Evolutionary conservation across 1,140 invertebrate species (phyloP), one percentile per base, ranked within the genome.

Genomic region (Drosophila varians): DNA sequence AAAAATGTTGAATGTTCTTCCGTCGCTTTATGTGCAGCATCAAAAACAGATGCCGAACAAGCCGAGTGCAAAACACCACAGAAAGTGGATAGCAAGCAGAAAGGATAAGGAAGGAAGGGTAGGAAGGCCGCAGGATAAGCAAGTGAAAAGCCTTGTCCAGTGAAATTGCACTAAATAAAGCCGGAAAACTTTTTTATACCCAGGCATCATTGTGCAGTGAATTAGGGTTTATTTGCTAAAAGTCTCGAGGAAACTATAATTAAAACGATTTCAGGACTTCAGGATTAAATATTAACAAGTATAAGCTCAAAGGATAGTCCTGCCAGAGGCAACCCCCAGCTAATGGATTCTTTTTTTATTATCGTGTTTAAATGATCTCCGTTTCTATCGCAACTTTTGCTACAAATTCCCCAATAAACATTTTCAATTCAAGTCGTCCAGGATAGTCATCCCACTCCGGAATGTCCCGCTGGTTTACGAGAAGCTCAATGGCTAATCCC

Each of bases 401-500:
- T 47, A 47, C 55, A 64, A 64, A 64, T 64, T 26, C 60, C 14
- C 55, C 60, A 64, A 64, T 64, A 64, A 64, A 61, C 60, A 64
- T 64, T 64, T 64, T 64, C 60, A 64, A 61, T 64, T 64, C 61
- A 64, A 61, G 60, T 47, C 61, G 60, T 60, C 1, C 14, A 9
- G 28, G 54, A 61, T 28, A 25, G 60, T 40, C 62, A 51, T 52
- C n/a, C n/a, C n/a, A n/a, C n/a, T 66, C 16, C 31, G 26, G 40
- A 40, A 60, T 55, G 60, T 65, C n/a, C n/a, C 65, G 77, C 56
- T 78, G 77, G 65, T 82, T 80, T 80, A 80, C 82, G 73, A 62
- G 55, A 58, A 54, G 77, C 77, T 80, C 62, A 84, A 56, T 60
- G 61, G 43, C 55, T 77, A 84, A 83, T 84, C 79, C 79, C 78